phyloP scores from a whole-genome alignment of 2,113 vertebrate species.

The Notothenia coriiceps region DNA sequence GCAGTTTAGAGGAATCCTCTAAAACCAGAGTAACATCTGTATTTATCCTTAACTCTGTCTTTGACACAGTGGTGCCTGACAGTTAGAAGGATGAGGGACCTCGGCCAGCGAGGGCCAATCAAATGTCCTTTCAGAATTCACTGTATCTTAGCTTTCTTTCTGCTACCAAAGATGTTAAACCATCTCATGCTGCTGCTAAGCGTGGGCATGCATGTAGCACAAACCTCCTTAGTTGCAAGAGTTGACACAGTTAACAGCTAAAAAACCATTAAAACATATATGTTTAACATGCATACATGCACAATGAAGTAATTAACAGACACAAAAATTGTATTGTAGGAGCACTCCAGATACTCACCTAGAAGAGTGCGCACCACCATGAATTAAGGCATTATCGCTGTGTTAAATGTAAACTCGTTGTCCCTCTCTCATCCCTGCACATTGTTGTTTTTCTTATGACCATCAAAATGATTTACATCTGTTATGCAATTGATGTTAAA shows the following conservation, averaged over 20 bases:
- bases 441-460: neutral
- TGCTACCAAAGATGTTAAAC: neutral
- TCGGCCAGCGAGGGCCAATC: neutral
- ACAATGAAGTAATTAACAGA: neutral
- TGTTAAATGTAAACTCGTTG: too few species aligned
- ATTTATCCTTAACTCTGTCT: neutral
- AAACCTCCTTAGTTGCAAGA: neutral
- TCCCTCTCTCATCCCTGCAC: too few species aligned
- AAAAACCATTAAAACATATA: neutral
- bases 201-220: neutral
- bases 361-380: too few species aligned
- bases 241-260: neutral
- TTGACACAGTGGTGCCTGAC: neutral
- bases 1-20: conserved; percentile 2
- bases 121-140: neutral
- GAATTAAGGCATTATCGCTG: too few species aligned
- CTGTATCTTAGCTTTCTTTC: neutral
- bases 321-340: neutral
- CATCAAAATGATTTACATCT: neutral
- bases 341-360: too few species aligned
- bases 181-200: neutral
- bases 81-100: neutral
- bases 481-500: too few species aligned
- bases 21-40: conserved; percentile 3
- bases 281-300: neutral